Evolutionary conservation across 2,888 invertebrate genomes (phyloP), one percentile per base, ranked within the genome.

Genomic region (Cataglyphis altisquamis): DNA sequence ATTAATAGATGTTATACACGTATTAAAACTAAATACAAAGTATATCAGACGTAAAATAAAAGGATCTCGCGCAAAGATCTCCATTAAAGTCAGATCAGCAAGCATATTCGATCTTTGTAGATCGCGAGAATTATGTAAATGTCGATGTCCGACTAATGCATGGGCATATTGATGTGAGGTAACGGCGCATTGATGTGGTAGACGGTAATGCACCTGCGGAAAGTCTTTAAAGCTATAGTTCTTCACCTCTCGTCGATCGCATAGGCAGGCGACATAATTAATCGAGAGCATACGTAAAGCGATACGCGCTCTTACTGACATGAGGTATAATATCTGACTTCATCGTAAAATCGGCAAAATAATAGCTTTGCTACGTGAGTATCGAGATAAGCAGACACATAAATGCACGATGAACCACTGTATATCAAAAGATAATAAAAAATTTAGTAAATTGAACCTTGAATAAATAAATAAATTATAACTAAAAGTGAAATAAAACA

Each of bases 281-380:
- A 85, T 85, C 68, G 68, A 64, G 70, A 74, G 64, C 62, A 29
- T 12, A 77, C 48, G 25, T 25, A 25, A 75, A 77, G 18, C 74
- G 70, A 62, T 48, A 66, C 25, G 55, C 60, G 66, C 66, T 72
- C 70, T 68, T 39, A 39, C 10, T 45, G 63, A 64, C 63, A 80
- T 78, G 83, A 32, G n/a, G 21, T 52, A 36, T 36, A 15, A 39
- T 21, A 75, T 82, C 75, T 72, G 67, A 39, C 62, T 64, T 75
- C 39, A 15, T 57, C 52, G 48, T 75, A 82, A 66, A 82, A 48
- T 85, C 39, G 29, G 8, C n/a, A 32, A 18, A 32, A 66, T 45
- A 39, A 66, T 45, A 62, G 29, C 12, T 25, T 21, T 18, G 52
- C 32, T 52, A 10, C 66, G 15, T n/a, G 29, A 32, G n/a, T 25